phyloP scores from a whole-genome alignment of 23 tunicate genomes.

The Clavelina lepadiformis region DNA sequence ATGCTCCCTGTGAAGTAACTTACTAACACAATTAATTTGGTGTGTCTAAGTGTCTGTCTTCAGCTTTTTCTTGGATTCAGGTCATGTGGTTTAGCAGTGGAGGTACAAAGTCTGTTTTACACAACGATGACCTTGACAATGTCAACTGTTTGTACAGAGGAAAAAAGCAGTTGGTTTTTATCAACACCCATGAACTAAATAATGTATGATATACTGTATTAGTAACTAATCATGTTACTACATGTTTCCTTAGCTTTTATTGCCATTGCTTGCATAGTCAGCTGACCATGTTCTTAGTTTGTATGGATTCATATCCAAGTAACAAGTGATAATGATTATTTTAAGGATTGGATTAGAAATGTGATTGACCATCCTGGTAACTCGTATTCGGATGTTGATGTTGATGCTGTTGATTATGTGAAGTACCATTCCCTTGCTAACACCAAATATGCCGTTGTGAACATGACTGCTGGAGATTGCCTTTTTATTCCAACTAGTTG shows the following conservation, averaged over 20 bases:
- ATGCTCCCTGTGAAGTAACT: neutral
- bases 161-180: conserved; percentile 40
- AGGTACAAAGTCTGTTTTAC: conserved; percentile 69
- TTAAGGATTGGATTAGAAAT: too few species aligned
- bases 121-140: conserved; percentile 58
- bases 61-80: too few species aligned
- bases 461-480: conserved; percentile 72
- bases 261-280: too few species aligned
- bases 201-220: too few species aligned
- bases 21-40: neutral
- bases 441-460: conserved; percentile 44
- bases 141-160: conserved; percentile 72
- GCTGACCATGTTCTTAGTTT: too few species aligned
- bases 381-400: conserved; percentile 44
- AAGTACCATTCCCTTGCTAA: conserved; percentile 32
- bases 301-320: neutral
- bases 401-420: conserved; percentile 50
- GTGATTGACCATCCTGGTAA: conserved; percentile 11
- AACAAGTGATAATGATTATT: neutral
- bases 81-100: conserved; percentile 82
- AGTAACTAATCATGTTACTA: too few species aligned
- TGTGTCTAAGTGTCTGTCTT: too few species aligned
- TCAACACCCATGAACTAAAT: too few species aligned
- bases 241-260: too few species aligned
- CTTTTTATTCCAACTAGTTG: conserved; percentile 71